Evolutionary conservation across 2,888 invertebrate species (phyloP).

Genomic region (Pandemis heparana): DNA sequence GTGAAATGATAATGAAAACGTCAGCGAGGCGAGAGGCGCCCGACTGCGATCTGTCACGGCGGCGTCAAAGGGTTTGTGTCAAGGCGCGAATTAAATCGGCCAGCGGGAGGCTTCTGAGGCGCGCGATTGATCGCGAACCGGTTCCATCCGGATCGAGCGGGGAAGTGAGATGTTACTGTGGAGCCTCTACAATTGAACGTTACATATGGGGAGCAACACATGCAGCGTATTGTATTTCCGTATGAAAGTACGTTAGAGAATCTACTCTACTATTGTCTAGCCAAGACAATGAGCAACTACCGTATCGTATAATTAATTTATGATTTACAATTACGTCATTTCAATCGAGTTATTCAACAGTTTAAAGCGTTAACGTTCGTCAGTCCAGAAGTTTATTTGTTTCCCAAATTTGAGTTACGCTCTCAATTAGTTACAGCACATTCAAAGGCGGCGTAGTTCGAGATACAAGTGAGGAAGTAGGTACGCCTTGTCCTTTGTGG

Average conservation of each 20-base stretch:
- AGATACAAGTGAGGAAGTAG: slow-evolving; percentile 34
- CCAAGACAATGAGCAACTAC: no score
- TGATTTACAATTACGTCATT: slow-evolving; percentile 13
- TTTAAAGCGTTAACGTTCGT: slow-evolving; percentile 20
- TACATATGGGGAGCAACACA: background rate
- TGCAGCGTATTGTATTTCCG: background rate
- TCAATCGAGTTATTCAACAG: slow-evolving; percentile 18
- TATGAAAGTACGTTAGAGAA: no score
- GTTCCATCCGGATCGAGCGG: slow-evolving; percentile 52
- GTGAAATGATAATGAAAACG: slow-evolving; percentile 70
- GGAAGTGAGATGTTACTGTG: slow-evolving; percentile 23
- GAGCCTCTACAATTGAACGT: slow-evolving; percentile 7
- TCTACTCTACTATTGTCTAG: no score
- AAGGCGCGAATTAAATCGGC: slow-evolving; percentile 79
- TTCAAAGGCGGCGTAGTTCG: slow-evolving; percentile 2
- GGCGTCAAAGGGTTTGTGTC: slow-evolving; percentile 81
- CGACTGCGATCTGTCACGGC: slow-evolving; percentile 78
- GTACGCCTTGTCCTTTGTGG: slow-evolving; percentile 26
- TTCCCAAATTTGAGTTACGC: slow-evolving; percentile 14
- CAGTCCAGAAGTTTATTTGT: slow-evolving; percentile 15
- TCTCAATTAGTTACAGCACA: slow-evolving; percentile 15
- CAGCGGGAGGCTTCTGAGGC: slow-evolving; percentile 74
- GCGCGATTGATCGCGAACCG: slow-evolving; percentile 68
- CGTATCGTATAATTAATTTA: background rate
- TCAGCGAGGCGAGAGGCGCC: slow-evolving; percentile 74